Base-by-base conservation (phyloP, 2,113 vertebrate species). In the Nycticorax nycticorax region DNA sequence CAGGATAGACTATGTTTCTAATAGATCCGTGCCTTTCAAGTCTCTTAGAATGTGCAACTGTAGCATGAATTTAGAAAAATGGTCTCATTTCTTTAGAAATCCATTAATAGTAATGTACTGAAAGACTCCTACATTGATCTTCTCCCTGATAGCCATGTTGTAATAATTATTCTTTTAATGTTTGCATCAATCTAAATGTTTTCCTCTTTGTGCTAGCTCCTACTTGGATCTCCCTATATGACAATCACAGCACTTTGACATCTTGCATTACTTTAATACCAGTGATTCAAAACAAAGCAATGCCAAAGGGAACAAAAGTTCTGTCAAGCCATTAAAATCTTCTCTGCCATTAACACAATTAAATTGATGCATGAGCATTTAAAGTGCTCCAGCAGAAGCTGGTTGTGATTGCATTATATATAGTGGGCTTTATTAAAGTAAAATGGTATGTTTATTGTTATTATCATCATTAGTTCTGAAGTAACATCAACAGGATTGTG, bases 141-240 rank as follows among this genome's bases (percentile, higher is more conserved):
- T 78, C 55, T 71, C 64, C 57, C 30, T 91, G 90, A 96, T 96
- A 97, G 73, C 64, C 87, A 39, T 91, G 89, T 88, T 90, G 92
- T 92, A 94, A 88, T 93, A 94, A 88, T 96, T 97, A 92, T 94
- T 96, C 94, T 96, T 97, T 97, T 97, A 96, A 97, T 95, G 95
- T 94, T 97, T 96, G 90, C 80, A 95, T 95, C 94, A 96, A 97
- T 97, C 95, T 97, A 87, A 88, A 67, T 97, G 95, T 97, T 98
- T 98, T 97, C 66, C 47, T 85, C 90, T 95, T 95, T 97, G 87
- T 96, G 91, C 69, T 90, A 32, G 9, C 77, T 97, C 87, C 79
- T 96, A 73, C 89, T 97, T 97, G 88, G 76, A 83, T 96, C 86
- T 97, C 89, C 90, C 92, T 95, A 20, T 97, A 89, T 96, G 97